Evolutionary conservation across 2,113 vertebrate genomes (phyloP).

Genomic region (Eptesicus fuscus): DNA sequence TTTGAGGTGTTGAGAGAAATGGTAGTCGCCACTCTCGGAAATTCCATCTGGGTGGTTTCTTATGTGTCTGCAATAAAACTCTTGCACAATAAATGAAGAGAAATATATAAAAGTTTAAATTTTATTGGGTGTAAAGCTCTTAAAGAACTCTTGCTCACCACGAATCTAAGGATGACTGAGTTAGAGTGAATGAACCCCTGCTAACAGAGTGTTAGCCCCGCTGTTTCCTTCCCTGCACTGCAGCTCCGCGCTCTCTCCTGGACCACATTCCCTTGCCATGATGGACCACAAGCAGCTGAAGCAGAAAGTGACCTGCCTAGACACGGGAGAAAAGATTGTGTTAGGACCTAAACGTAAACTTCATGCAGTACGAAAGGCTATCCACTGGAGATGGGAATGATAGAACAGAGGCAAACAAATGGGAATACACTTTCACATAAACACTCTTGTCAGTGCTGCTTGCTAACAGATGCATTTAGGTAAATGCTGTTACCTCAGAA

Average conservation of each 20-base stretch:
- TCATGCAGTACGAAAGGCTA: not conserved
- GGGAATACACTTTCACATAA: constrained; percentile 72
- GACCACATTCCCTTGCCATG: not conserved
- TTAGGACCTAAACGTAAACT: not conserved
- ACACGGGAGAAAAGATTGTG: not conserved
- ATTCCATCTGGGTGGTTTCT: constrained; percentile 79
- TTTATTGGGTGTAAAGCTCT: constrained; percentile 86
- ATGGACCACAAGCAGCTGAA: constrained; percentile 19
- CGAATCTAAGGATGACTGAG: constrained; percentile 68
- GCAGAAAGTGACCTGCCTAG: not conserved
- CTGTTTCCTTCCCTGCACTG: constrained; percentile 69
- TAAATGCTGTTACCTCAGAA: constrained; percentile 86
- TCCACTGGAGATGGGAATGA: not conserved
- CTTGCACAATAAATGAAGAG: constrained; percentile 78
- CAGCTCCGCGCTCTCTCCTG: constrained; percentile 49
- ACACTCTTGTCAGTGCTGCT: constrained; percentile 74
- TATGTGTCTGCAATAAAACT: constrained; percentile 79
- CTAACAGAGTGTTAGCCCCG: constrained; percentile 60
- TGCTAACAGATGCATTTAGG: constrained; percentile 87
- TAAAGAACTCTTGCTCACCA: constrained; percentile 79
- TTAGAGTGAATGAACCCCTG: constrained; percentile 41
- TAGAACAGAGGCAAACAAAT: constrained; percentile 54
- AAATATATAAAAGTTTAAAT: constrained; percentile 81
- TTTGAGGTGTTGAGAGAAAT: not conserved
- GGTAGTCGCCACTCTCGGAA: constrained; percentile 59